Conservation (phyloP, 1,140 invertebrate species). For the Palaemon carinicauda region DNA sequence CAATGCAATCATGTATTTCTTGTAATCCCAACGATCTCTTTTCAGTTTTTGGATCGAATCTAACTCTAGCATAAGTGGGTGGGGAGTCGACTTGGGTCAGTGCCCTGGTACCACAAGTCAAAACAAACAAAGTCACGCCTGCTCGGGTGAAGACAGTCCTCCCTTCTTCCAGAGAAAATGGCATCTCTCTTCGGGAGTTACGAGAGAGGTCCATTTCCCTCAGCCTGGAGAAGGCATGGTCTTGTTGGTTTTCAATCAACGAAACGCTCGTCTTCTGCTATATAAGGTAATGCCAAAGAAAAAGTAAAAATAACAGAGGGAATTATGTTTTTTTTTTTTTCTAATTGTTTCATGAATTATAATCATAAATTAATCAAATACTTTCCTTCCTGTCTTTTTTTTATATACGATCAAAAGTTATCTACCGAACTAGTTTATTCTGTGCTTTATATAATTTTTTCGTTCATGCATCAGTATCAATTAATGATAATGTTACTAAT, state of each 20-base stretch:
- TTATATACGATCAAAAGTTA: no score
- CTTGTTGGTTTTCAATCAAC: slow-evolving; percentile 25
- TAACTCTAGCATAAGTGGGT: neutral
- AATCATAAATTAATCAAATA: no score
- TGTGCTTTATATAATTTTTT: no score
- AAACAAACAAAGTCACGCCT: neutral
- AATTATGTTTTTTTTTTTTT: no score
- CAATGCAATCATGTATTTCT: neutral
- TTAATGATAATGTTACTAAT: no score
- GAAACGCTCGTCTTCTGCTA: neutral
- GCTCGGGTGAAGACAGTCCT: neutral
- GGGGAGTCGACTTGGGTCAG: neutral
- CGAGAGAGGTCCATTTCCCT: neutral
- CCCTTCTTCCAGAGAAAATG: neutral
- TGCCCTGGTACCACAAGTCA: neutral
- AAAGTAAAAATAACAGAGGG: no score
- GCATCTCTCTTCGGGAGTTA: neutral
- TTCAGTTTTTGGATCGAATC: neutral
- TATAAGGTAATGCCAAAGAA: neutral
- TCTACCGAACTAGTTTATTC: no score
- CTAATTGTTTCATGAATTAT: no score
- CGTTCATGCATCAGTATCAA: no score
- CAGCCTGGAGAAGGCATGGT: neutral
- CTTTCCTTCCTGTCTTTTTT: no score
- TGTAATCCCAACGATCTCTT: neutral